Evolutionary conservation across 2,113 vertebrate species (phyloP), one percentile per base, ranked within the genome.

Genomic region (Paedocypris sp.): DNA sequence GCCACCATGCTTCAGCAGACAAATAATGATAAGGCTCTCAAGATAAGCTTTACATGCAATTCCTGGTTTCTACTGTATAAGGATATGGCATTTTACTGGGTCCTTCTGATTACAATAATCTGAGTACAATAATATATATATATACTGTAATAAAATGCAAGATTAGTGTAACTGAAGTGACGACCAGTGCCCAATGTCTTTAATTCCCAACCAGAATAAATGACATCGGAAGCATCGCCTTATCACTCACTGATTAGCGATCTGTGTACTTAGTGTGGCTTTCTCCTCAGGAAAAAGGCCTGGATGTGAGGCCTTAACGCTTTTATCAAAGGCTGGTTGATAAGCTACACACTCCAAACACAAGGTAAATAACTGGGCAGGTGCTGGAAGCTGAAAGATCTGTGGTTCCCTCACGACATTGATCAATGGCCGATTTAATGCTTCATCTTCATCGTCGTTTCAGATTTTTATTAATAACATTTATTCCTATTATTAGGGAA

Each of bases 161-260:
- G 18, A 28, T 48, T 16, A 6, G 12, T 43, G 6, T 49, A 10
- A 5, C 46, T 49, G 28, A 8, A 49, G 26, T 29, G 33, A 16
- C 31, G 11, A 12, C n/a, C 11, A 13, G 18, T 2, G 6, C 18
- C 13, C 18, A 13, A 11, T 42, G 18, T 11, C 29, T 54, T 38
- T 46, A 53, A 43, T 35, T 23, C 60, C 16, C 29, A 46, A 47
- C 62, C 61, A 65, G 61, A 70, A 70, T 70, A 58, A 70, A 65
- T 70, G 50, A 36, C 68, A 28, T 61, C 49, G 29, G 33, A 43
- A 48, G 56, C 43, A 32, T 36, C 20, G 19, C 50, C 50, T 70
- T 70, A 65, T 70, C 68, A 57, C 47, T 36, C 23, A 46, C 32
- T 65, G 62, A 66, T 70, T 70, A 70, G 66, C 68, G 66, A 48